Evolutionary conservation across 1,140 invertebrate genomes (phyloP), one percentile per base, ranked within the genome.

Genomic region (Drosophila kikkawai): DNA sequence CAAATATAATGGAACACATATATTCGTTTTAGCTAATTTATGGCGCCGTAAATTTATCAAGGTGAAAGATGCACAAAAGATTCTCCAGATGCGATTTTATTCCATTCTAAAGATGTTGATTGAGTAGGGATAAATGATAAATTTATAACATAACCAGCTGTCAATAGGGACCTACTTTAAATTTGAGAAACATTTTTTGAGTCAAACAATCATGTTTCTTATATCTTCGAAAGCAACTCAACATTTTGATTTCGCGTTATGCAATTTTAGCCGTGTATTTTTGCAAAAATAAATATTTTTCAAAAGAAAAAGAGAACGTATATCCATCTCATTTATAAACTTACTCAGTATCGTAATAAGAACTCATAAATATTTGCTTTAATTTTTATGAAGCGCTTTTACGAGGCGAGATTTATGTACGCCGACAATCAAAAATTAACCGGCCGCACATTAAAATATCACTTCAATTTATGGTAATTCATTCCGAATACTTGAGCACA

Each of bases 331-430:
- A 73, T 63, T 69, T 69, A 61, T 77, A 44, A 71, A 80, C 84
- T 90, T 90, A 88, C 84, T 90, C 84, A 64, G 84, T 69, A 88
- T 88, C 84, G 85, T 88, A 88, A 81, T 85, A 88, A 75, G 85
- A 88, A 90, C 84, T 88, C 84, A 88, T 88, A 90, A 88, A 90
- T 81, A 75, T 68, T 57, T 79, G 42, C 56, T 55, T 74, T 64
- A 56, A 68, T 60, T 85, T 68, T 55, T 51, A 74, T 61, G 53
- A 57, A 70, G 45, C 45, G 67, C 45, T 37, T 47, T 26, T 51
- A 58, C 22, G 55, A 17, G 59, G 50, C 42, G 4, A 39, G 57
- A 51, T 65, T 58, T 75, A 48, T 69, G 64, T 22, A 13, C 39
- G 34, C 39, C 51, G 44, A 64, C 44, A 77, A 77, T 76, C 50